A percentile compares a stretch with the other conserved stretches of the same genome.
Conservation (phyloP, 2,113 vertebrate genomes). For the Malurus cyaneus region DNA sequence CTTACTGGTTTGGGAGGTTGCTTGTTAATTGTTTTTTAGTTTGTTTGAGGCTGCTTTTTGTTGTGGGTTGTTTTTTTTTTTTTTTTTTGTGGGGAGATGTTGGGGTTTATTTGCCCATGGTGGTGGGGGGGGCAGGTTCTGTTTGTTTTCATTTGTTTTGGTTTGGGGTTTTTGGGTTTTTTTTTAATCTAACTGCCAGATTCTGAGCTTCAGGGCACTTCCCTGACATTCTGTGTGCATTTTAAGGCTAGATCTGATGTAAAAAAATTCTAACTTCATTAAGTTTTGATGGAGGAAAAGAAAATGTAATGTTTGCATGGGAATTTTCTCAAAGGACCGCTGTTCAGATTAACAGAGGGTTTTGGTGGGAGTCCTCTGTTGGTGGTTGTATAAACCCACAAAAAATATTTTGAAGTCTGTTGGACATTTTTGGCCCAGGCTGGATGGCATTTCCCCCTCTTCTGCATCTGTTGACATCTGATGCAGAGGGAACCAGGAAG, state of each 20-base stretch:
- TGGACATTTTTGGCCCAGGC: neutral
- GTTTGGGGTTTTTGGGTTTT: neutral
- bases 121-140: too few relatives aligned
- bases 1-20: neutral
- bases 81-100: neutral
- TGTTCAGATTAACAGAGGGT: rapidly evolving
- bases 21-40: too few relatives aligned
- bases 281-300: neutral
- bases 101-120: too few relatives aligned
- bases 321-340: neutral
- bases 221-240: neutral
- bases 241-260: neutral
- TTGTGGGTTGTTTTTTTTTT: neutral
- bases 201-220: neutral
- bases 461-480: neutral
- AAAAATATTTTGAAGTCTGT: neutral
- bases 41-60: neutral
- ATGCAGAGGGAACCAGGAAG: neutral
- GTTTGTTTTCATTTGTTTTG: neutral
- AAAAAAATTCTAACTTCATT: neutral
- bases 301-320: neutral
- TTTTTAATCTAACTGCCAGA: neutral
- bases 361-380: neutral
- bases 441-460: neutral
- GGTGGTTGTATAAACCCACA: neutral